phyloP scores from a whole-genome alignment of 2,888 invertebrate genomes.

The Heliconius hortense region DNA sequence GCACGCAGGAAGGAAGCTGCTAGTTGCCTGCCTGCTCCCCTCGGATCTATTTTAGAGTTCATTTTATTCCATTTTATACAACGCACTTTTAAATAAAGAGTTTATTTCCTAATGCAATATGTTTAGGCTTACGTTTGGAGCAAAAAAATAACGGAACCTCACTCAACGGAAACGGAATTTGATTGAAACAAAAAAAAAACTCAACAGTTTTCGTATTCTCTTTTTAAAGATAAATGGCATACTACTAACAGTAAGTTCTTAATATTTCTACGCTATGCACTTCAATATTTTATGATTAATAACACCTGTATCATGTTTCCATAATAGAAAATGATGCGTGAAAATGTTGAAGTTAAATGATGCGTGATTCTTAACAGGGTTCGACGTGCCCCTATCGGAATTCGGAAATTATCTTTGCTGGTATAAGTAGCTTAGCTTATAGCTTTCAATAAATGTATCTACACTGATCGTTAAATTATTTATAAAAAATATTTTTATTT shows the following conservation, averaged over 20 bases:
- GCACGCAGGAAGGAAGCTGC: slow-evolving; percentile 80
- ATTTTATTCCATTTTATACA: slow-evolving; percentile 67
- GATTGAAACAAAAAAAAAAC: background rate
- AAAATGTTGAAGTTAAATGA: slow-evolving; percentile 9
- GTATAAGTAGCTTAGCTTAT: too few relatives aligned
- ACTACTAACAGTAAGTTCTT: background rate
- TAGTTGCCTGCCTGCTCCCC: slow-evolving; percentile 78
- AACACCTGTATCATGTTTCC: background rate
- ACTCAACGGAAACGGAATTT: background rate
- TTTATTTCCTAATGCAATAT: slow-evolving; percentile 35
- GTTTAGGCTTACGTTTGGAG: slow-evolving; percentile 13
- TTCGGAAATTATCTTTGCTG: background rate
- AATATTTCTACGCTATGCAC: background rate
- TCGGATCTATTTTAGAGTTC: slow-evolving; percentile 79
- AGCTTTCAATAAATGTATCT: background rate
- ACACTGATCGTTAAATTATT: background rate
- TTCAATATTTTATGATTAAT: background rate
- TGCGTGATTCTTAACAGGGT: background rate
- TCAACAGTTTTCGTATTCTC: background rate
- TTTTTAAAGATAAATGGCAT: background rate
- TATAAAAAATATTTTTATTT: background rate
- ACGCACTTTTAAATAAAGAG: slow-evolving; percentile 51
- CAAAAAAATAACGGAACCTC: slow-evolving; percentile 6
- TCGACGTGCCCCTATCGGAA: background rate
- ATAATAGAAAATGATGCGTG: background rate